Base-by-base conservation (phyloP, 1,140 invertebrate genomes). In the Rhyacophila brunnea region DNA sequence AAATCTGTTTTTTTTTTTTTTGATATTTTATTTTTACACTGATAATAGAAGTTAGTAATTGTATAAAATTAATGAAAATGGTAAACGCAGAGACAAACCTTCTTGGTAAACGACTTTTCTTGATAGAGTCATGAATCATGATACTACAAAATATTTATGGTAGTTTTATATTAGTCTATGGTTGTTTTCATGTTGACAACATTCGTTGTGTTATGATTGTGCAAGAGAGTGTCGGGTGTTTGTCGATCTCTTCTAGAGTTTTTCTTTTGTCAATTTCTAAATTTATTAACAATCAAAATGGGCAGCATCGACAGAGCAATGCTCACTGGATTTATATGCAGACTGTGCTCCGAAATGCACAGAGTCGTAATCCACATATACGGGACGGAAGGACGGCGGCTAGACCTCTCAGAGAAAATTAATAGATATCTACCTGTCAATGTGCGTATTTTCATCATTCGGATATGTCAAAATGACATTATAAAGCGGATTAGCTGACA, bases 271-370 rank as follows among this genome's bases (percentile, higher is more conserved):
- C 23, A 28, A 28, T 28, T n/a, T 28, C 23, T 28, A 28, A 5
- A 28, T 5, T 5, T 5, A 28, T 5, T 28, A 28, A 28, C n/a
- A 18, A 11, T 35, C 20, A 74, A 70, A 67, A 89, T 90, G 87
- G 87, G 87, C 47, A 89, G 87, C 68, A 82, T 87, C 59, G 87
- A 89, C 68, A 86, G 83, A 78, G 87, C 85, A 54, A 81, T 88
- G 66, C 82, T 89, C 62, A 88, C 87, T 20, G 87, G 88, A 63
- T 90, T 89, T 75, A 86, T 89, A 69, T 89, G 88, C 75, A 82
- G 88, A 71, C 81, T 90, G 28, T 90, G 88, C 75, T 88, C 87
- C 43, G 87, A 88, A 81, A 88, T 89, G 86, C 88, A 88, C 71
- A 80, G 83, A 70, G 86, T 86, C 67, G 88, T 90, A 47, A 83